Base-by-base conservation (phyloP, 1,140 invertebrate genomes). In the Armadillidium nasatum region DNA sequence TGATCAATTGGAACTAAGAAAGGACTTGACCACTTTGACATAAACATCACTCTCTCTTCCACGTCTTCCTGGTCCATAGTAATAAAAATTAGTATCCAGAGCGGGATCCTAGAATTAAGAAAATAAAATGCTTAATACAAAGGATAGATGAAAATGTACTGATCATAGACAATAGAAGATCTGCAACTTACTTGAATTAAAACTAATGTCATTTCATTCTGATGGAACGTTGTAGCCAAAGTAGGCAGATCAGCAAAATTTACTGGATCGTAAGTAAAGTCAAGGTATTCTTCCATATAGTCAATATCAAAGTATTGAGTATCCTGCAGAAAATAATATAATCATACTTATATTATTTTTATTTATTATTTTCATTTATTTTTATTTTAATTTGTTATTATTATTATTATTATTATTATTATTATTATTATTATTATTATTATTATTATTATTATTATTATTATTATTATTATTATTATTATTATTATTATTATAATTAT, bases 261-360 rank as follows among this genome's bases (percentile, higher is more conserved):
- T 1, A 80, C 81, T 1, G 78, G 50, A 79, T 87, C 85, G 44
- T 85, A 82, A 0, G 88, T 89, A 81, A 89, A 89, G 81, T 87
- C 87, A 66, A 84, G 84, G 75, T 83, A 82, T 44, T 83, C 81
- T 50, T 83, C 79, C 83, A 85, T 84, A 74, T 82, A 83, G 73
- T 83, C 83, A 70, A 84, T 83, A 60, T 84, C 83, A n/a, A 84
- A 84, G 78, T 85, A 87, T 82, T 88, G 87, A 0, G 87, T 86
- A 82, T 88, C 87, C 85, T 87, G 85, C 21, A 11, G 19, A 7
- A 21, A 72, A 19, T 33, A 21, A 10, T 21, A 9, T 67, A 11
- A 9, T 67, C 7, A 21, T 7, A 11, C 10, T 21, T 68, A n/a
- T 68, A 68, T 68, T n/a, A n/a, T 68, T 68, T 11, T 68, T 10